Evolutionary conservation across 2,888 invertebrate species (phyloP).

Genomic region (Ectropis crepuscularia): DNA sequence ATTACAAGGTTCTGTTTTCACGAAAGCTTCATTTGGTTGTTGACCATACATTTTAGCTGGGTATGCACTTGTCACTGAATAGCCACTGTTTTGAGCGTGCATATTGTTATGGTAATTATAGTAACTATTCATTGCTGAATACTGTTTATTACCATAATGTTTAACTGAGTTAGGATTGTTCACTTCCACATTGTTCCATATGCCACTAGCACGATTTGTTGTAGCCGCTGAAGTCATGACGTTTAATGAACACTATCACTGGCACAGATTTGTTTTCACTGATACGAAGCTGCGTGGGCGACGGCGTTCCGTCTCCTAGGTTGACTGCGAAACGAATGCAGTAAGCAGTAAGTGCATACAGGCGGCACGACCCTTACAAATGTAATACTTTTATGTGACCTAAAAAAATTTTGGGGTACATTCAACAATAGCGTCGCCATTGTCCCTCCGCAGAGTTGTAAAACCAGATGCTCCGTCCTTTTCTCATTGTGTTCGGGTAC

Average conservation of each 20-base stretch:
- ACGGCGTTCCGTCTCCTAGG: slow-evolving; percentile 63
- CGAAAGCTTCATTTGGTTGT: slow-evolving; percentile 50
- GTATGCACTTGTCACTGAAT: slow-evolving; percentile 53
- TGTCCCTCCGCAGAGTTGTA: slow-evolving; percentile 80
- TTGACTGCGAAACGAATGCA: slow-evolving; percentile 81
- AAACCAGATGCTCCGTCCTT: slow-evolving; percentile 66
- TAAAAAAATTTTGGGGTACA: slow-evolving; percentile 84
- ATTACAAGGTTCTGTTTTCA: slow-evolving; percentile 68
- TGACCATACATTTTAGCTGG: slow-evolving; percentile 54
- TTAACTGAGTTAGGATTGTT: slow-evolving; percentile 65
- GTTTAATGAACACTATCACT: slow-evolving; percentile 55
- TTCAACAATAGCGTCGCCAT: slow-evolving; percentile 81
- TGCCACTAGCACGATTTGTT: slow-evolving; percentile 72
- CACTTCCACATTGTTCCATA: slow-evolving; percentile 72
- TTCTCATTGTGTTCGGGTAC: slow-evolving; percentile 50
- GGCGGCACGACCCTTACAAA: slow-evolving; percentile 79
- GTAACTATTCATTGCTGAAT: slow-evolving; percentile 56
- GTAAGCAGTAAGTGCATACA: slow-evolving; percentile 75
- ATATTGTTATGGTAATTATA: slow-evolving; percentile 66
- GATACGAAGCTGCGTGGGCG: slow-evolving; percentile 73
- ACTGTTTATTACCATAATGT: slow-evolving; percentile 62
- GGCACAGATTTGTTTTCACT: slow-evolving; percentile 51
- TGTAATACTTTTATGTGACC: slow-evolving; percentile 84
- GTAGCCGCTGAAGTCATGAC: slow-evolving; percentile 70
- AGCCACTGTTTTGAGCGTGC: slow-evolving; percentile 62